Conservation (phyloP, 2,797 vertebrate species). For the Alexandromys oeconomus region DNA sequence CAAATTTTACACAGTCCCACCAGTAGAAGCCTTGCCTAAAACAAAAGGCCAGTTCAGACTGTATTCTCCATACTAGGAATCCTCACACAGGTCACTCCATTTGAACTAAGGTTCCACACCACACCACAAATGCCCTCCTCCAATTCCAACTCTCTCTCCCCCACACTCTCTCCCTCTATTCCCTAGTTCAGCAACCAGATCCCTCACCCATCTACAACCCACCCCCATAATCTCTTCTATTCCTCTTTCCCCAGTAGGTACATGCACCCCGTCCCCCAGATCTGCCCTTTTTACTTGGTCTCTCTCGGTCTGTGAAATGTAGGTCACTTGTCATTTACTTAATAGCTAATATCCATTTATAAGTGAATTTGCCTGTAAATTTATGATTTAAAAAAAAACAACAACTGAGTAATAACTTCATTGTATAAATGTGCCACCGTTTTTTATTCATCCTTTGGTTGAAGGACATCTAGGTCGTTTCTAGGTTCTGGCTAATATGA, state of each 20-base stretch:
- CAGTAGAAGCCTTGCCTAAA: not conserved
- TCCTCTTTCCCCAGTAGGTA: not conserved
- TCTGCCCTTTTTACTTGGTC: not conserved
- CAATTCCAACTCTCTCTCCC: not conserved
- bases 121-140: not conserved
- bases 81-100: not conserved
- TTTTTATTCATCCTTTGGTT: not conserved
- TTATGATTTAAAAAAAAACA: not conserved
- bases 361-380: not conserved
- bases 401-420: not conserved
- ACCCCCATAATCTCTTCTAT: not conserved
- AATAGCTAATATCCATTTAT: not conserved
- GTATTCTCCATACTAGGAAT: not conserved
- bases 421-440: not conserved
- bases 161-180: not conserved
- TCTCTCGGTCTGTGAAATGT: not conserved
- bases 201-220: fast-evolving
- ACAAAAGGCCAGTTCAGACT: not conserved
- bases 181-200: not conserved
- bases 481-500: not conserved
- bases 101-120: not conserved
- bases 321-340: not conserved
- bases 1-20: not conserved
- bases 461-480: not conserved
- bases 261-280: not conserved